Base-by-base conservation (phyloP, 2,797 vertebrate genomes). In the Argyrosomus regius region DNA sequence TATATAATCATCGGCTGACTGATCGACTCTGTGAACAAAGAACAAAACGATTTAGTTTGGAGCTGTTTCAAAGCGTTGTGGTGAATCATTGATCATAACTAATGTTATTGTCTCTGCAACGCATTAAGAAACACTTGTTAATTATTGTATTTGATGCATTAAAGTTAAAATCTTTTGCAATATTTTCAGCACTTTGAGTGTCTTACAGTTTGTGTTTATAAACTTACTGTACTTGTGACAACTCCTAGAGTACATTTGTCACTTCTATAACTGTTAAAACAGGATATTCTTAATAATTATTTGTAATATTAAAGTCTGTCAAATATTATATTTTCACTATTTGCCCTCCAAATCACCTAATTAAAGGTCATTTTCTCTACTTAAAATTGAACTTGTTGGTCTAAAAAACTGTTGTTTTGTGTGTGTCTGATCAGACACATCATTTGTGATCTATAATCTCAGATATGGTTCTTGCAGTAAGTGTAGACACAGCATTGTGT, bases 1-100 rank as follows among this genome's bases (percentile, higher is more conserved):
- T 41, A 79, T 8, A 35, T 39, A 39, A 39, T 8, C 8, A 39
- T 39, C 2, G 35, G 22, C 3, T 12, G 49, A 58, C 20, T 65
- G 50, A 60, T 68, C 28, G 17, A 69, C 48, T 52, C 28, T 10
- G 4, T 20, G 8, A 63, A 18, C 18, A 9, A 71, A 17, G 22
- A 0, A 28, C 31, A 5, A 3, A 56, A 6, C 0, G 5, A 41
- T 20, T 69, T 2, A 22, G 1, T 2, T 2, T 14, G 4, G 16
- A 3, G 28, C n/a, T 58, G 35, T 57, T 72, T 46, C 9, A 58
- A 16, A 13, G 26, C 56, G 49, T 68, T 24, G 6, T 12, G 20
- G 7, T 54, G 56, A 28, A 20, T 70, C 41, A 77, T 64, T 52
- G 61, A 77, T 77, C 6, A 66, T 13, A 48, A 14, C 7, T 20